These are phyloP conservation scores for Callinectes sapidus DNA, from an alignment of 2,888 invertebrate species.

Conservation along the genomic window DNA sequence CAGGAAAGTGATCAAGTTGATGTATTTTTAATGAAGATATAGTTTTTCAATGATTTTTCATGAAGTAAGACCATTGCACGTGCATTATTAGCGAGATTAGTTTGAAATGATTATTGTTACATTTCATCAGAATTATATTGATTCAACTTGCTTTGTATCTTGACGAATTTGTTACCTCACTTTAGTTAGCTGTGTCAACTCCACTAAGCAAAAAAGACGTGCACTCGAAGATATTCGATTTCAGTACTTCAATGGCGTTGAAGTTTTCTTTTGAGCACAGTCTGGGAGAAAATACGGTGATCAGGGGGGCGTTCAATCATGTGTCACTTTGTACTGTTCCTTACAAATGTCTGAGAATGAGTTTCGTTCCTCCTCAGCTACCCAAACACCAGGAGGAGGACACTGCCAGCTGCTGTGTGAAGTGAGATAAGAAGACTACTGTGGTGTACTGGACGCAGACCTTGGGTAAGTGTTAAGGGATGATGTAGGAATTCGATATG, in stretches of 20 bases:
- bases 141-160: neutral
- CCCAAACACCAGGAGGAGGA: too few relatives aligned
- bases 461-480: neutral
- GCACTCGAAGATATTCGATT: too few relatives aligned
- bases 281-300: too few relatives aligned
- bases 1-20: neutral
- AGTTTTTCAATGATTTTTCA: neutral
- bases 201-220: too few relatives aligned
- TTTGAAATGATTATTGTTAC: neutral
- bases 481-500: neutral
- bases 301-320: too few relatives aligned
- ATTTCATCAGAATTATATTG: neutral
- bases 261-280: too few relatives aligned
- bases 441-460: neutral
- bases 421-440: neutral
- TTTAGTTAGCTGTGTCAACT: too few relatives aligned
- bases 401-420: too few relatives aligned
- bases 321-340: neutral
- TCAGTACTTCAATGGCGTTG: too few relatives aligned
- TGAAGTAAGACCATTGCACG: neutral
- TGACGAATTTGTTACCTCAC: too few relatives aligned
- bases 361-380: neutral
- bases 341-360: neutral
- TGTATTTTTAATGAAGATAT: neutral
- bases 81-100: neutral